Evolutionary conservation across 2,797 vertebrate genomes (phyloP).

Genomic region (Heterohyrax brucei): DNA sequence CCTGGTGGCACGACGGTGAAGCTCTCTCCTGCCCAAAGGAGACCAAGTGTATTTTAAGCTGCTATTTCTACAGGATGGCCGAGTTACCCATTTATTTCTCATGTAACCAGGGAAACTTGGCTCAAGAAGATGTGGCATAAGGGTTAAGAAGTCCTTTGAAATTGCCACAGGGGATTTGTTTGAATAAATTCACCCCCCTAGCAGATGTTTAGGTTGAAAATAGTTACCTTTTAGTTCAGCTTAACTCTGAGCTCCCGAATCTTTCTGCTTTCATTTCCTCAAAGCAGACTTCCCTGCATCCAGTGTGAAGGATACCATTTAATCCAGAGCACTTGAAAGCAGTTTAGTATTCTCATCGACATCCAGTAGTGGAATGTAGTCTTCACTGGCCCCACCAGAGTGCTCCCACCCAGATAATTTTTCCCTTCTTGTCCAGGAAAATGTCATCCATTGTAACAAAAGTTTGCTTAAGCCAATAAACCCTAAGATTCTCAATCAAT

Average conservation of each 20-base stretch:
- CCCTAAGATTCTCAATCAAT: constrained; percentile 72
- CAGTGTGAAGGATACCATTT: not conserved
- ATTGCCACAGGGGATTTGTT: constrained; percentile 51
- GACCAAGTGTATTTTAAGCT: not conserved
- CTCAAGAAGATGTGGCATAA: constrained; percentile 5
- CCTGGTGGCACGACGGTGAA: not conserved
- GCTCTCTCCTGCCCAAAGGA: not conserved
- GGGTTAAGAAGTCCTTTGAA: not conserved
- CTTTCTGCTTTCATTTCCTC: constrained; percentile 64
- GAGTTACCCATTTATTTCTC: not conserved
- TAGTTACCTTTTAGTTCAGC: constrained; percentile 67
- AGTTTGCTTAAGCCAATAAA: constrained; percentile 77
- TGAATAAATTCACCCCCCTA: not conserved
- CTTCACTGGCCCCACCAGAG: constrained; percentile 58
- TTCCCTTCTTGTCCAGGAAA: constrained; percentile 25
- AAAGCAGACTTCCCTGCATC: constrained; percentile 11
- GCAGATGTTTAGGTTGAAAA: constrained; percentile 82
- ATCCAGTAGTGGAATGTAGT: constrained; percentile 61
- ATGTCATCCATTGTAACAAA: constrained; percentile 77
- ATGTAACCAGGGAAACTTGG: not conserved
- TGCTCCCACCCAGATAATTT: constrained; percentile 48
- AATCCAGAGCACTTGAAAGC: constrained; percentile 45
- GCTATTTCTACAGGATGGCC: not conserved
- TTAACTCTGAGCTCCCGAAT: constrained; percentile 34
- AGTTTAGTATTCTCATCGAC: constrained; percentile 68